Base-by-base conservation (phyloP, 2,888 invertebrate genomes). In the Meteorus colon region DNA sequence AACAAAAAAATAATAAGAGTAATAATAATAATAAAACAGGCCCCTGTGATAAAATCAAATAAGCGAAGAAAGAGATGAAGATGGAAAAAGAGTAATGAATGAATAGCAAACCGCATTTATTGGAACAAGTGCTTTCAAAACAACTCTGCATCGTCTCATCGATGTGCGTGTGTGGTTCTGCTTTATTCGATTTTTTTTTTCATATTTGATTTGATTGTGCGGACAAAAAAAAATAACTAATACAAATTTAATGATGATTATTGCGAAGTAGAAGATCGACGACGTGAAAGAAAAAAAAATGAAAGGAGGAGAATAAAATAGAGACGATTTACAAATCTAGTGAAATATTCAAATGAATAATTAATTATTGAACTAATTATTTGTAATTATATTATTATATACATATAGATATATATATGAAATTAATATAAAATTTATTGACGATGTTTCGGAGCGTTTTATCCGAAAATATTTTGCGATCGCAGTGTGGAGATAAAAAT, bases 11-110 rank as follows among this genome's bases (percentile, higher is more conserved):
- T 37, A 73, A 76, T 62, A 71, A 78, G 77, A 78, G 76, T 79
- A 77, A 81, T 77, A 78, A 76, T 75, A 79, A 80, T 80, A 83
- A 81, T 80, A 81, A 77, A 65, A 81, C 82, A 83, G 83, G 85
- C 84, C 88, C 84, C 88, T 89, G 89, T 89, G 89, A 89, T 89
- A 89, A 86, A 87, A 85, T 85, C 83, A 82, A 83, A 81, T 83
- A 82, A 77, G 82, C 83, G 74, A 59, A 55, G 19, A 8, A 19
- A 55, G 19, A 55, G 19, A 55, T 19, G 19, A 55, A 19, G 19
- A 24, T n/a, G 6, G 63, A 60, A 55, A 72, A 74, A 67, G 65
- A 73, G 41, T 34, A 67, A 41, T 73, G 60, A 74, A 37, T 55
- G 71, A 62, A 66, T 59, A 55, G 68, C 65, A 34, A 74, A 45